Conservation (phyloP, 1,140 invertebrate genomes). For the Saccostrea glomerata region DNA sequence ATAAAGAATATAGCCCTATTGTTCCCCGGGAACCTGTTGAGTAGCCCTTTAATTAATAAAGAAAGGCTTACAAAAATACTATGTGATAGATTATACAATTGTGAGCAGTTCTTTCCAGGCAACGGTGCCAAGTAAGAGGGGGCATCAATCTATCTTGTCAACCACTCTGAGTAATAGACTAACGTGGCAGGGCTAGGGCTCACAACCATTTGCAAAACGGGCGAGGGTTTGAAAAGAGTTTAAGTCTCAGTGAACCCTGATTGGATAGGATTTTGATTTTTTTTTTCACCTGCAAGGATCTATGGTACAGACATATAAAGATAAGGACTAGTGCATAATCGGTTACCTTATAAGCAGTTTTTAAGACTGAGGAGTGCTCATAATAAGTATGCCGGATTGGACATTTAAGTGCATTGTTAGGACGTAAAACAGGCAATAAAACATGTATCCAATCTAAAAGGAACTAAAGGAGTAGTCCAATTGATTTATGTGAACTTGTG, state of each 20-base stretch:
- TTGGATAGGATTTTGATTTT: conserved; percentile 22
- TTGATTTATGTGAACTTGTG: conserved; percentile 21
- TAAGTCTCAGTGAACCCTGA: not conserved
- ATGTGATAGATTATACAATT: conserved; percentile 37
- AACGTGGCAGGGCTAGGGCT: conserved; percentile 22
- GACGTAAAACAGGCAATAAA: not conserved
- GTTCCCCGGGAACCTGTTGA: conserved; percentile 7
- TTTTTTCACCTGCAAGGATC: not conserved
- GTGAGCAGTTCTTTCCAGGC: not conserved
- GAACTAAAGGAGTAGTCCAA: not conserved
- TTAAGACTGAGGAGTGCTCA: not conserved
- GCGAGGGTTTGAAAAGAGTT: not conserved
- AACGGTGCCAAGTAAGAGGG: conserved; percentile 24
- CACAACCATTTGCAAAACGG: conserved; percentile 20
- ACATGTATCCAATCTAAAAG: not conserved
- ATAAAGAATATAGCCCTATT: conserved; percentile 23
- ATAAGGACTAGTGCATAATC: conserved; percentile 27
- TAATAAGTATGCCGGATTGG: conserved; percentile 8
- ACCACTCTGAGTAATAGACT: conserved; percentile 17
- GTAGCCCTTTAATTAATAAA: conserved; percentile 36
- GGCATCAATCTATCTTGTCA: conserved; percentile 35
- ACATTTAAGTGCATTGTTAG: conserved; percentile 16
- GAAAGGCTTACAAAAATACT: conserved; percentile 38
- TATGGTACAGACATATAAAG: conserved; percentile 20
- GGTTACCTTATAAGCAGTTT: conserved; percentile 8